Conservation (phyloP, 1,140 invertebrate species). For the Varroa destructor region DNA sequence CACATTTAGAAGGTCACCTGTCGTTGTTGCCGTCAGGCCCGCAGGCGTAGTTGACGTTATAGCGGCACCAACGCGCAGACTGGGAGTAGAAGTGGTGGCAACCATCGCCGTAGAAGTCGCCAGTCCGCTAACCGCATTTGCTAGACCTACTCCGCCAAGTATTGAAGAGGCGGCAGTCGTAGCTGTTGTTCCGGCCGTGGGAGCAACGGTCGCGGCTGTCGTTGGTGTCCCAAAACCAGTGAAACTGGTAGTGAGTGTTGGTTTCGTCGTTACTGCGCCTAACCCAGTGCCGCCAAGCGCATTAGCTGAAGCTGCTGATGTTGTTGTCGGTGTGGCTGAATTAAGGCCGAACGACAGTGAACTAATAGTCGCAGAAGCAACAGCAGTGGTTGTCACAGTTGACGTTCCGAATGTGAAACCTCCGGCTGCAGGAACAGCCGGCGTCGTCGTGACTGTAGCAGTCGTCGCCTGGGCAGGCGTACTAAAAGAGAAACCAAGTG, state of each 20-base stretch:
- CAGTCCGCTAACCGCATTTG: too few species aligned
- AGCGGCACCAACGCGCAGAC: too few species aligned
- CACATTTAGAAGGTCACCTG: too few species aligned
- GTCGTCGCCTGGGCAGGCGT: background rate
- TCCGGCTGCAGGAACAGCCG: conserved; percentile 3
- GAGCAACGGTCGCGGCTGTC: background rate
- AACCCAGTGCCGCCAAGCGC: too few species aligned
- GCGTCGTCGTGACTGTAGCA: background rate
- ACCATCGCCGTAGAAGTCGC: too few species aligned
- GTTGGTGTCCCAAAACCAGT: background rate
- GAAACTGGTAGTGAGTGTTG: too few species aligned
- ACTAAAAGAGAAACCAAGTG: background rate
- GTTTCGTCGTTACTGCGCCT: too few species aligned
- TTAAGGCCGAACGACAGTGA: background rate
- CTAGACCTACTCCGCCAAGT: too few species aligned
- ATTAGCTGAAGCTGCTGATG: background rate
- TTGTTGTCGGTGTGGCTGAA: background rate
- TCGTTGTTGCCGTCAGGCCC: too few species aligned
- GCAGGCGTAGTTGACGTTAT: too few species aligned
- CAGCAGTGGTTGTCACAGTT: background rate
- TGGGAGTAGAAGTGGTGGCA: too few species aligned
- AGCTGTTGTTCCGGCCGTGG: background rate
- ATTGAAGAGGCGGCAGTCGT: too few species aligned
- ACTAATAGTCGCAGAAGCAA: background rate
- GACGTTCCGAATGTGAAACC: background rate